Base-by-base conservation (phyloP, 2,888 invertebrate genomes). In the Charanyca ferruginea region DNA sequence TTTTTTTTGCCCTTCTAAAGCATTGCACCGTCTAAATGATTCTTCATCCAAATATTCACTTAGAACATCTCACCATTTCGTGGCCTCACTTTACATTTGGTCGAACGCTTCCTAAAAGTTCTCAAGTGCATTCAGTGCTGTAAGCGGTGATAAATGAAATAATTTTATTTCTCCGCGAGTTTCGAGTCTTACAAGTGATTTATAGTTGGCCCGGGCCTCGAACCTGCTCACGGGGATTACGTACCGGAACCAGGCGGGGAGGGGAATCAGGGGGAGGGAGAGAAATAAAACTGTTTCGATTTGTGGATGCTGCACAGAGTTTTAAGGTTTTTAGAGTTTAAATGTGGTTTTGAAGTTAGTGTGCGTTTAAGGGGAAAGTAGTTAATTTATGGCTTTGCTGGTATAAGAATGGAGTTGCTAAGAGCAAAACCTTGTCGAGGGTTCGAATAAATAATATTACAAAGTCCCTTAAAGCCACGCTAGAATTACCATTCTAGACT, bases 181-280 rank as follows among this genome's bases (percentile, higher is more conserved):
- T 81, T 80, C 63, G 59, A 79, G 82, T 76, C 77, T 81, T 79
- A 79, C 82, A 53, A 79, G 80, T 80, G 82, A 80, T 80, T 80
- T 80, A 80, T 80, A 76, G 80, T 68, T 62, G 60, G 70, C 52
- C 67, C 54, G 80, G 77, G 80, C 52, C 73, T 77, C 80, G 77
- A 80, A 80, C 82, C 70, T 67, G 82, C 67, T 64, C 77, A 67
- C 73, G 73, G 69, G 80, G 80, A 80, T 80, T 81, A 80, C 73
- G 73, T 73, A 53, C 73, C 54, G 69, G 58, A 76, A 70, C 72
- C 35, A 23, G 38, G 54, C 38, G 16, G 47, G 16, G 11, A 7
- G 23, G 13, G 23, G 2, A 3, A 8, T n/a, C 41, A 3, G 18
- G 47, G 59, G 44, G 32, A 20, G 35, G 13, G 3, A 58, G 47